Evolutionary conservation across 2,797 vertebrate genomes (phyloP), one percentile per base, ranked within the genome.

Genomic region (Platalea minor): DNA sequence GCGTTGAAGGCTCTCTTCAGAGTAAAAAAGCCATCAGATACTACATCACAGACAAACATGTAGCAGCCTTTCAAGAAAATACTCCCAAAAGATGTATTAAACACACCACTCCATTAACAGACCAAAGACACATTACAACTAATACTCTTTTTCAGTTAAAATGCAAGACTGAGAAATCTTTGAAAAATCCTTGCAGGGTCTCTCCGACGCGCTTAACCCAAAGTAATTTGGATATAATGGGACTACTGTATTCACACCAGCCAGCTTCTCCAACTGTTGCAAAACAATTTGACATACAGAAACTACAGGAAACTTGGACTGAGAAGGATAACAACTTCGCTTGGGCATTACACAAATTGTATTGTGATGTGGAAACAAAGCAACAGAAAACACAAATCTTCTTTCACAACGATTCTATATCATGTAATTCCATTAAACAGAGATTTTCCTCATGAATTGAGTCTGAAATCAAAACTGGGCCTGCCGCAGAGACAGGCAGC

Each of bases 261-360:
- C 18, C 69, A 76, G 59, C 8, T 64, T 50, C 85, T 82, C 79
- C 87, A 79, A 76, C 59, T 83, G 61, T 17, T 74, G 74, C 29
- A 60, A 59, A 97, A 91, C 88, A 85, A 97, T 92, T 12, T 65
- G 82, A 97, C 60, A 53, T 73, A 96, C 89, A 93, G 35, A 45
- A 96, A 94, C 85, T 56, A 91, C 54, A 65, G 87, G 80, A 91
- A 95, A 95, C 89, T 91, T 56, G 8, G 51, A 68, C 2, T 12
- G 35, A 79, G 85, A 96, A 95, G 43, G 68, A 54, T 48, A 91
- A 48, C 19, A 93, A 69, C 59, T 84, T 74, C 5, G 10, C 70
- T 89, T 21, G 8, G 65, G 59, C 31, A 41, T 60, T 26, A 91
- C 9, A 64, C n/a, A 94, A 90, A 86, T 31, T 20, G 56, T 33